Evolutionary conservation across 1,140 invertebrate genomes (phyloP), one percentile per base, ranked within the genome.

Genomic region (Pollicipes pollicipes): DNA sequence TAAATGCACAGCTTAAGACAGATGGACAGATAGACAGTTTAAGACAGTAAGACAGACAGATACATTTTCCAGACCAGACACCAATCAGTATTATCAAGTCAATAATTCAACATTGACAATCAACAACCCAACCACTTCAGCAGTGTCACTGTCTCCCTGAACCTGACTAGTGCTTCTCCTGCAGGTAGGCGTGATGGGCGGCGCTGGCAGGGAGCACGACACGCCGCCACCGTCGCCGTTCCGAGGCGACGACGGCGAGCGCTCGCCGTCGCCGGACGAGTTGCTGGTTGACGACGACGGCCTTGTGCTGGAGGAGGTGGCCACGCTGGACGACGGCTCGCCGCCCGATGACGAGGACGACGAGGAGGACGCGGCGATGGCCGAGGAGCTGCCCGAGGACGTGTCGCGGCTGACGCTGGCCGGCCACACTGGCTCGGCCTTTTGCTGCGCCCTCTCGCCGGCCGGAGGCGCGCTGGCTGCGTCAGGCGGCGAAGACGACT

Each of bases 401-500:
- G 3, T 66, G 17, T 28, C 64, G 28, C 64, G 64, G 64, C n/a
- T 66, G 17, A 66, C 64, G 8, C n/a, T 66, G 3, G 28, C 10
- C 2, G 64, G 27, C 2, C 64, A 66, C 28, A 27, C 27, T 8
- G 64, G 64, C n/a, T 66, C 64, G 16, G 64, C 28, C 10, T 66
- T 66, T n/a, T 28, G 27, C n/a, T 27, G n/a, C n/a, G n/a, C 27
- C 8, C 24, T 66, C 17, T 58, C 45, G 8, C 45, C 8, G 64
- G 64, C 28, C 1, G 27, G 28, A 6, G 28, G 17, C 28, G 64
- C 27, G 8, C 27, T 66, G n/a, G 27, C 26, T 24, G 64, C 28
- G 24, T 28, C 64, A 10, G 82, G 82, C 58, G 81, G 82, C 16
- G 77, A 82, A 74, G 81, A 83, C 78, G 81, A 83, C 72, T 76